Evolutionary conservation across 2,797 vertebrate genomes (phyloP), one percentile per base, ranked within the genome.

Genomic region (Heterohyrax brucei): DNA sequence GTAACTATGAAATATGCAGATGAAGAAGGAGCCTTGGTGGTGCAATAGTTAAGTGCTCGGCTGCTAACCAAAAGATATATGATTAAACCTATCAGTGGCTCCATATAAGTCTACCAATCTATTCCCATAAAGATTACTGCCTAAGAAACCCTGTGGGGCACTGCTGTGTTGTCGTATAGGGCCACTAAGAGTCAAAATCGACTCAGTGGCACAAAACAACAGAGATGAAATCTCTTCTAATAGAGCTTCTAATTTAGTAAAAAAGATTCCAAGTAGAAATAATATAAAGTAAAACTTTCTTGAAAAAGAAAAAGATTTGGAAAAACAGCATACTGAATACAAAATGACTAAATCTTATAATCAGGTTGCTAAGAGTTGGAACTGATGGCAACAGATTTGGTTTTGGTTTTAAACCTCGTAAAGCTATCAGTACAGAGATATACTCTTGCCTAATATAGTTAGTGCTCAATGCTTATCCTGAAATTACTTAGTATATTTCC

Each of bases 181-280:
- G n/a, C 18, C 28, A 10, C 66, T 68, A 16, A 14, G 30, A 16
- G 14, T 56, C 53, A 56, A 16, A 56, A 56, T 56, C 4, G 53
- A 56, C 53, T 56, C 53, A 56, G 18, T 13, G 12, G 53, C 68
- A 70, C 14, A 18, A 13, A 70, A 68, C 68, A 33, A 33, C 68
- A 70, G 13, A 56, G 13, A 56, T 56, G 13, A 56, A 56, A 4
- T 86, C n/a, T 76, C n/a, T 28, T 80, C n/a, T 86, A 2, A 48
- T 56, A 79, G 19, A 84, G 21, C 10, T 93, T 83, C 33, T 56
- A 81, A 26, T 83, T 82, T 82, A 93, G 53, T 30, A 61, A 79
- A 85, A 26, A n/a, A 48, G 4, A 39, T 10, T 10, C 62, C 68
- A 62, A 77, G 72, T n/a, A 62, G 33, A 62, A 62, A 70, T 33